Evolutionary conservation across 2,888 invertebrate species (phyloP).

Genomic region (Cephus nigrinus): DNA sequence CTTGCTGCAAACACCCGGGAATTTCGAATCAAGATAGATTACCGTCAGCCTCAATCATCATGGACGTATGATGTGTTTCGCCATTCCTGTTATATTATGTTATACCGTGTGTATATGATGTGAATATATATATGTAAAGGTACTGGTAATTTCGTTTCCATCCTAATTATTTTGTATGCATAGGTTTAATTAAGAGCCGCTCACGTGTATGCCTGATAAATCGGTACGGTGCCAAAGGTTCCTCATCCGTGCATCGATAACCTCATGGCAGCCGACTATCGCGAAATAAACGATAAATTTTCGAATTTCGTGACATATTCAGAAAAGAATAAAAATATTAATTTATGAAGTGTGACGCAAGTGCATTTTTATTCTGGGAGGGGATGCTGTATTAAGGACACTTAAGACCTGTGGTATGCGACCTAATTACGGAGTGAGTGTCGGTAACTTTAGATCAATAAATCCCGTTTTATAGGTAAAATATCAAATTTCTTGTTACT

Average conservation of each 20-base stretch:
- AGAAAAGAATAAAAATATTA: neutral
- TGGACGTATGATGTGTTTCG: neutral
- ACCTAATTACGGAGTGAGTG: slow-evolving; percentile 54
- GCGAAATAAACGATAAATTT: slow-evolving; percentile 37
- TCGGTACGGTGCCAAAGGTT: slow-evolving; percentile 45
- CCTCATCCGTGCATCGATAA: slow-evolving; percentile 46
- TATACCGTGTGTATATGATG: neutral
- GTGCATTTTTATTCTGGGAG: neutral
- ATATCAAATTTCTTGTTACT: slow-evolving; percentile 51
- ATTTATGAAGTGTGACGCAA: neutral
- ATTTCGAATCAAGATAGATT: slow-evolving; percentile 29
- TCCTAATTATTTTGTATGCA: slow-evolving; percentile 28
- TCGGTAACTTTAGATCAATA: slow-evolving; percentile 65
- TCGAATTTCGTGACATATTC: slow-evolving; percentile 25
- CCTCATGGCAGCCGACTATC: slow-evolving; percentile 37
- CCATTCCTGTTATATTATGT: neutral
- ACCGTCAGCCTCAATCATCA: slow-evolving; percentile 13
- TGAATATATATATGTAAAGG: neutral
- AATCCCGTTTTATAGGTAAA: slow-evolving; percentile 55
- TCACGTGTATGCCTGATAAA: slow-evolving; percentile 33
- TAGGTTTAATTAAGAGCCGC: slow-evolving; percentile 51
- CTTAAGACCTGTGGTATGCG: slow-evolving; percentile 26
- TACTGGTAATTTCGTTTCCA: neutral
- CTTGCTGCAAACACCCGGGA: slow-evolving; percentile 23
- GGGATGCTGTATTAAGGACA: neutral